phyloP scores from a whole-genome alignment of 2,797 vertebrate genomes.

The Sebastes minor region DNA sequence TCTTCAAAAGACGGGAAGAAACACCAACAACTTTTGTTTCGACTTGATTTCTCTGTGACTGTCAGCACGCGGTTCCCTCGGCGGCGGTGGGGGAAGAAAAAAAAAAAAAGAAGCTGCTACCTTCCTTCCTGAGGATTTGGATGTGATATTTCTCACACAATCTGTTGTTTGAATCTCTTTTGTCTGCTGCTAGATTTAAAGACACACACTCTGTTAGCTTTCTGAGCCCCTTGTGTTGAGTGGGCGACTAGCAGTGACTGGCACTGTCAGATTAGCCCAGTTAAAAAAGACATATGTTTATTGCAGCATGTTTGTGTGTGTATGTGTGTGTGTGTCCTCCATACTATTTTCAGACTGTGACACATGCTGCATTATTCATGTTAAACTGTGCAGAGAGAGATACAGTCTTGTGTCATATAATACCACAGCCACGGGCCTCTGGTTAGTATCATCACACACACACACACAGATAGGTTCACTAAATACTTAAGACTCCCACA shows the following conservation, averaged over 20 bases:
- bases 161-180: slow-evolving; percentile 64
- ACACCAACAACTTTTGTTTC: slow-evolving; percentile 44
- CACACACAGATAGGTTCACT: neutral
- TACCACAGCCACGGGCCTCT: slow-evolving; percentile 34
- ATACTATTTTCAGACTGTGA: slow-evolving; percentile 65
- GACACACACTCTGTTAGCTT: slow-evolving; percentile 30
- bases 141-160: slow-evolving; percentile 57
- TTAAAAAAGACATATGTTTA: slow-evolving; percentile 67
- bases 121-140: slow-evolving; percentile 41
- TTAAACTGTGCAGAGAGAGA: slow-evolving; percentile 51
- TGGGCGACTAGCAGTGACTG: slow-evolving; percentile 69
- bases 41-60: slow-evolving; percentile 51
- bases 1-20: slow-evolving; percentile 53
- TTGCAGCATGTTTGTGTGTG: slow-evolving; percentile 7
- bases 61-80: slow-evolving; percentile 34
- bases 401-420: slow-evolving; percentile 43
- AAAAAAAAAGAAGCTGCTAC: neutral
- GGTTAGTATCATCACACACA: slow-evolving; percentile 33
- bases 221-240: slow-evolving; percentile 58
- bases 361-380: slow-evolving; percentile 64
- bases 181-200: slow-evolving; percentile 53
- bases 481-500: slow-evolving; percentile 32
- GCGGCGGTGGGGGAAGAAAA: neutral
- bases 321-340: slow-evolving; percentile 15
- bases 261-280: slow-evolving; percentile 70